phyloP scores from a whole-genome alignment of 2,797 vertebrate genomes.

The Salmo trutta region DNA sequence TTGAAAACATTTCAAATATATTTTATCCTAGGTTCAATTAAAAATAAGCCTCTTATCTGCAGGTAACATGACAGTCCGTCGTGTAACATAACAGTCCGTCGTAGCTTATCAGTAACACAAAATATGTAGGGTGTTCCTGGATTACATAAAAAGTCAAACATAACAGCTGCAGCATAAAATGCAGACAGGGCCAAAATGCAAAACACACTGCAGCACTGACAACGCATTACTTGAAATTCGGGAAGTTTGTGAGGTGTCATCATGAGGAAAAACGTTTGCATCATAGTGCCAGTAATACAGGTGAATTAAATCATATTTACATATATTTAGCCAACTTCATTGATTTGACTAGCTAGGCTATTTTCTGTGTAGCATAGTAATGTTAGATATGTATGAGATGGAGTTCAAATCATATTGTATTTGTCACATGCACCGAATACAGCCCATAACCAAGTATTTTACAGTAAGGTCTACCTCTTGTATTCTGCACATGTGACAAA shows the following conservation, averaged over 20 bases:
- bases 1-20: background rate
- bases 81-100: background rate
- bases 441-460: no score
- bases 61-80: background rate
- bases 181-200: conserved; percentile 2
- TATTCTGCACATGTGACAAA: no score
- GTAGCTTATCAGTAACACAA: background rate
- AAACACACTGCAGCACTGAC: background rate
- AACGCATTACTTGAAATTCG: background rate
- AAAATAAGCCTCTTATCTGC: background rate
- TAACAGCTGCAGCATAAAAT: background rate
- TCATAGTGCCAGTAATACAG: background rate
- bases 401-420: no score
- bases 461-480: no score
- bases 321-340: no score
- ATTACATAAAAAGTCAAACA: conserved; percentile 8
- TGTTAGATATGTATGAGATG: no score
- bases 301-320: background rate
- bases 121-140: background rate
- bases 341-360: no score
- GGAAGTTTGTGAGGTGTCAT: background rate
- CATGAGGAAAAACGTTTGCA: background rate
- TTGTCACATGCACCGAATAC: no score
- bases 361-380: no score
- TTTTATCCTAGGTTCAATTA: background rate